These are phyloP conservation scores for Tinea semifulvella DNA, from an alignment of 2,888 invertebrate species.

Conservation along the genomic window DNA sequence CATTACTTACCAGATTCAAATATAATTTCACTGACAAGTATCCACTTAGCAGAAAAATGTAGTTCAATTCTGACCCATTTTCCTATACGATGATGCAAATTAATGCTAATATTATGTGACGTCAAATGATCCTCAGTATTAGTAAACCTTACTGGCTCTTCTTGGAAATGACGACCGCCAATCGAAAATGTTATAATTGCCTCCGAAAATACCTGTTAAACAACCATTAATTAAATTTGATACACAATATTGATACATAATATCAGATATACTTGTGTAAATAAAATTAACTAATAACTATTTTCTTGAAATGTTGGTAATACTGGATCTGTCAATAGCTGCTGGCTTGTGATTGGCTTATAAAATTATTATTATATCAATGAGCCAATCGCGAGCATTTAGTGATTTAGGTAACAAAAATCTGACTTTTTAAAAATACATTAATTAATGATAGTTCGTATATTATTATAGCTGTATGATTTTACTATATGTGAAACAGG, in stretches of 20 bases:
- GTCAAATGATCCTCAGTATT: slow-evolving; percentile 78
- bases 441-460: too few relatives aligned
- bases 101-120: slow-evolving; percentile 83
- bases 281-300: too few relatives aligned
- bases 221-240: background rate
- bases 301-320: too few relatives aligned
- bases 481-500: too few relatives aligned
- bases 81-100: slow-evolving; percentile 83
- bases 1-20: slow-evolving; percentile 78
- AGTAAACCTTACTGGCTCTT: slow-evolving; percentile 77
- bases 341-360: too few relatives aligned
- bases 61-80: slow-evolving; percentile 81
- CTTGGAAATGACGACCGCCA: slow-evolving; percentile 80
- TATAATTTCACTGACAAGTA: slow-evolving; percentile 88
- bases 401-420: too few relatives aligned
- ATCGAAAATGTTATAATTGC: slow-evolving; percentile 83
- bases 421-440: too few relatives aligned
- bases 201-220: slow-evolving; percentile 77
- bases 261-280: background rate
- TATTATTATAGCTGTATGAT: too few relatives aligned
- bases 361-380: too few relatives aligned
- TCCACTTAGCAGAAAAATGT: slow-evolving; percentile 84
- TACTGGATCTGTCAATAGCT: too few relatives aligned
- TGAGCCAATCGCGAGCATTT: too few relatives aligned
- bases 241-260: background rate